Conservation (phyloP, 2,797 vertebrate genomes). For the Epinephelus coioides region DNA sequence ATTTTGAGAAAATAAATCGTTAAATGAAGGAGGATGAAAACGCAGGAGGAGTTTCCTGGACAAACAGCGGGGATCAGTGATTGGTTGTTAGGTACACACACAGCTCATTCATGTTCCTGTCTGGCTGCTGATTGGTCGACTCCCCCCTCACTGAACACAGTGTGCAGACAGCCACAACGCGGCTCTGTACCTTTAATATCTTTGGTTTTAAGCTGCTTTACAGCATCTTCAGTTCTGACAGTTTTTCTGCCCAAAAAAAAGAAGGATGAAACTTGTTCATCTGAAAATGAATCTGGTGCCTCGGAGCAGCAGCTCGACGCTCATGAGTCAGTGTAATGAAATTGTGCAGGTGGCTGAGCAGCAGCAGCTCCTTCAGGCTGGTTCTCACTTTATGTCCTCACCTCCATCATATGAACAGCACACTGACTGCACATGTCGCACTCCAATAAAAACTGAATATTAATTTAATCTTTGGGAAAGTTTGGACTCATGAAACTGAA, state of each 20-base stretch:
- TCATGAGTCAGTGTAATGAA: background rate
- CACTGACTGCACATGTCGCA: slow-evolving; percentile 1
- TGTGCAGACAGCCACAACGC: background rate
- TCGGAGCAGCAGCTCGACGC: background rate
- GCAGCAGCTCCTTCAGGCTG: background rate
- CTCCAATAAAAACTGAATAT: no score
- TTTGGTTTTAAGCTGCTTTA: background rate
- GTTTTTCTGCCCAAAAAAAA: background rate
- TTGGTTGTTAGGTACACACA: no score
- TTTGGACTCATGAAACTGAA: background rate
- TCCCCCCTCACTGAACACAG: background rate
- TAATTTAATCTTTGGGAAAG: background rate
- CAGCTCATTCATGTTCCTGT: no score
- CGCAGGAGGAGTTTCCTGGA: no score
- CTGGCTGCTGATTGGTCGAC: no score
- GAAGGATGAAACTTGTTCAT: background rate
- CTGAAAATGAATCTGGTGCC: background rate
- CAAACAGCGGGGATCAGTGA: no score
- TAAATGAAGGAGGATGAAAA: no score
- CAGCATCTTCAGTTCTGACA: background rate
- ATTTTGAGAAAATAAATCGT: no score
- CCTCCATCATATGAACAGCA: background rate
- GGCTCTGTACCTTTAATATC: background rate
- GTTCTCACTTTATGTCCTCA: background rate
- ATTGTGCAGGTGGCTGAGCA: slow-evolving; percentile 17